Evolutionary conservation across 1,140 invertebrate species (phyloP).

Genomic region (Lordiphosa mommai): DNA sequence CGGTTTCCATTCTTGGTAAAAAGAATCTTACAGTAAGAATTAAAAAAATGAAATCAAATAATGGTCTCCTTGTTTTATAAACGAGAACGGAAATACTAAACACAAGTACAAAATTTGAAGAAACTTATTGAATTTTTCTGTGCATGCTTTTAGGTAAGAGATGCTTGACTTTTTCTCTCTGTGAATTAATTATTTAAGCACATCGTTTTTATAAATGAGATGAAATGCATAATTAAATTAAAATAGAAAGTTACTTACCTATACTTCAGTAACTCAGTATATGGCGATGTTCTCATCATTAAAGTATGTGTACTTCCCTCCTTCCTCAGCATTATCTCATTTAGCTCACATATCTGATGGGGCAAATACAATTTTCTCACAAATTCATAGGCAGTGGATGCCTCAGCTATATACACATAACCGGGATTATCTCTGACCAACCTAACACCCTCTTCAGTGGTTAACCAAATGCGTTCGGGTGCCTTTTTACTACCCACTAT

Average conservation of each 20-base stretch:
- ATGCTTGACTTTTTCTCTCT: too few species aligned
- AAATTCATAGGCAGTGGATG: constrained; percentile 48
- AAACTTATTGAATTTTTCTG: too few species aligned
- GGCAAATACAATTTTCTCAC: constrained; percentile 53
- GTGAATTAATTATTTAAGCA: too few species aligned
- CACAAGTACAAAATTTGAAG: too few species aligned
- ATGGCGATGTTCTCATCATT: constrained; percentile 42
- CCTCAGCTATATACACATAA: constrained; percentile 61
- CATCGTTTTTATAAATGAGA: too few species aligned
- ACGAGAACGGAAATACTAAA: too few species aligned
- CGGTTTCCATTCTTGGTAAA: too few species aligned
- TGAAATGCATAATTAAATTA: too few species aligned
- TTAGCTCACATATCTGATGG: constrained; percentile 70
- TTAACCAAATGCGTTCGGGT: constrained; percentile 40
- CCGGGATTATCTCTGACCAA: constrained; percentile 49
- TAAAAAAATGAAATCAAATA: too few species aligned
- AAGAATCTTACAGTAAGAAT: too few species aligned
- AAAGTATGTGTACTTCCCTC: constrained; percentile 32
- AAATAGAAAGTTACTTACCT: constrained; percentile 41
- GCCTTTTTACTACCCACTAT: constrained; percentile 30
- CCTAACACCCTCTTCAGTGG: constrained; percentile 46
- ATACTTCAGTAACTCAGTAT: constrained; percentile 48
- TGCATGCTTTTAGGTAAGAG: too few species aligned
- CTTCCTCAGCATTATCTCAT: constrained; percentile 56
- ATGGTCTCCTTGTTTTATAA: too few species aligned